A percentile compares a stretch with the other conserved stretches of the same genome.
phyloP scores from a whole-genome alignment of 2,888 invertebrate species.

The Drosophila colorata region DNA sequence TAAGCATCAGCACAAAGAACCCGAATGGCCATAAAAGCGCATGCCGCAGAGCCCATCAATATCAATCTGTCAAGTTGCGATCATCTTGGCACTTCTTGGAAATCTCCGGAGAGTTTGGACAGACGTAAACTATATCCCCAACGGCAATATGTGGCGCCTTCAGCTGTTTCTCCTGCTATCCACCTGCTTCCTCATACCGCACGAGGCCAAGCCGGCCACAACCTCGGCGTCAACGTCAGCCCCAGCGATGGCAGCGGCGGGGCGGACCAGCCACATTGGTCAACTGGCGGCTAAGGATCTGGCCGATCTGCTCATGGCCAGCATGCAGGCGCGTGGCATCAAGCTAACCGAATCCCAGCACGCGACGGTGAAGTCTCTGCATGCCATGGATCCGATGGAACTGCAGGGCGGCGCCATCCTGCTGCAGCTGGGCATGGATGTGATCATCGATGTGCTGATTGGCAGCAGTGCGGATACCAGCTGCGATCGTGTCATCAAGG shows the following conservation, averaged over 20 bases:
- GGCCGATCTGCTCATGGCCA: conserved; percentile 68
- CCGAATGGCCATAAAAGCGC: conserved; percentile 43
- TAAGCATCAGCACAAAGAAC: conserved; percentile 36
- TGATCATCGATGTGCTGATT: conserved; percentile 63
- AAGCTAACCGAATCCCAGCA: conserved; percentile 45
- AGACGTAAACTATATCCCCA: background rate
- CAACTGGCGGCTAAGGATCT: conserved; percentile 67
- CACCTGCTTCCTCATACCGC: conserved; percentile 67
- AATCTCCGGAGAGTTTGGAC: background rate
- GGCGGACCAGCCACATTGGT: conserved; percentile 37
- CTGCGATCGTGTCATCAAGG: conserved; percentile 55
- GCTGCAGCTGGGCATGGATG: conserved; percentile 67
- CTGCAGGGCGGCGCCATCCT: conserved; percentile 30
- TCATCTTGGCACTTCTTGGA: conserved; percentile 13
- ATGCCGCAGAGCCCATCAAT: conserved; percentile 2
- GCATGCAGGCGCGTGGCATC: conserved; percentile 61
- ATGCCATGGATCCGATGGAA: conserved; percentile 34
- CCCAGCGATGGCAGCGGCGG: background rate
- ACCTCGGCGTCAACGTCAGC: background rate
- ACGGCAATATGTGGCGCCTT: conserved; percentile 65
- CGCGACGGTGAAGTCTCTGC: conserved; percentile 44
- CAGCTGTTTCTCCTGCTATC: conserved; percentile 68
- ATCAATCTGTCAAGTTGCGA: conserved; percentile 46
- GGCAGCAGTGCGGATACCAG: conserved; percentile 48
- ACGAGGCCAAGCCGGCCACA: conserved; percentile 60